Evolutionary conservation across 2,797 vertebrate species (phyloP).

Genomic region (Graptemys geographica): DNA sequence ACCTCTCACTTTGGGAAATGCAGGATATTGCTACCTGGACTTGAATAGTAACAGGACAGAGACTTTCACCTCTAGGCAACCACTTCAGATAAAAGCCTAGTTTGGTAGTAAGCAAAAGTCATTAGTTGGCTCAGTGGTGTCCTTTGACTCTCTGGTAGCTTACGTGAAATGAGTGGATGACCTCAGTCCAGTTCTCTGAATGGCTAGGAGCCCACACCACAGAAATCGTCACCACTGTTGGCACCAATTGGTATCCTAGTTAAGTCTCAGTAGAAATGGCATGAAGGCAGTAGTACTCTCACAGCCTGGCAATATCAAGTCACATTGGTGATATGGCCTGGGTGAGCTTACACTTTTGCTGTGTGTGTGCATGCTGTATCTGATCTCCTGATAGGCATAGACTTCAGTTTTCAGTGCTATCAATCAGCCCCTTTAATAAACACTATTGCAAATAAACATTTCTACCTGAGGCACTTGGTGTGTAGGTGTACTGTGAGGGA

Average conservation of each 20-base stretch:
- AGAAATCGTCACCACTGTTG: not conserved
- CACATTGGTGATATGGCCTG: not conserved
- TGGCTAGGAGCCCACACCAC: accelerated
- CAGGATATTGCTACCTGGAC: not conserved
- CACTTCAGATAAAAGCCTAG: not conserved
- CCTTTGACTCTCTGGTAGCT: not conserved
- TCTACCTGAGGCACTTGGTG: not conserved
- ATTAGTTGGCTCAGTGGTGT: accelerated
- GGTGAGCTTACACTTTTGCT: not conserved
- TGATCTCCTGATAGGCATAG: not conserved
- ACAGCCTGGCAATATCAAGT: not conserved
- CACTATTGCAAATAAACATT: not conserved
- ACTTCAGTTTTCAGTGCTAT: not conserved
- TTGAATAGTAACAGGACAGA: not conserved
- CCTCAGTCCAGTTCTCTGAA: not conserved
- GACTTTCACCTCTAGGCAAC: not conserved
- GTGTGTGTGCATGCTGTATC: not conserved
- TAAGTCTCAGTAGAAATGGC: not conserved
- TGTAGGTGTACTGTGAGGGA: not conserved
- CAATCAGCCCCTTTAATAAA: not conserved
- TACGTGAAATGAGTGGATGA: not conserved
- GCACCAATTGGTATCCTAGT: not conserved
- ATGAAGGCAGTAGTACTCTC: not conserved
- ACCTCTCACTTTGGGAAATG: constrained; percentile 27
- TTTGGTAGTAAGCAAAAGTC: not conserved